Conservation (phyloP, 2,797 vertebrate genomes). For the Falco concolor region DNA sequence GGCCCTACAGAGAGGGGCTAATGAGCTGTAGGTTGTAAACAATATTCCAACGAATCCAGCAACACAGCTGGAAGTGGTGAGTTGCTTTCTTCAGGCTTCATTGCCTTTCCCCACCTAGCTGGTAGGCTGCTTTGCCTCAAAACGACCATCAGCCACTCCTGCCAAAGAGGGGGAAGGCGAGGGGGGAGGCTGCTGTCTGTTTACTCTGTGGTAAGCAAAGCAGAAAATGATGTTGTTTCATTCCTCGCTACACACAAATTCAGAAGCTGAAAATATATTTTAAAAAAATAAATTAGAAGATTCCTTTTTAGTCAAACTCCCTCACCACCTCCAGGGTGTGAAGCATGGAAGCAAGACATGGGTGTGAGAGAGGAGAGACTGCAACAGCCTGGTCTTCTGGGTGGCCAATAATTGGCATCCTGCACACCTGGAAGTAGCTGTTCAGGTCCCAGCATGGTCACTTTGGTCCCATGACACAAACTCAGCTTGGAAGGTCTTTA, state of each 20-base stretch:
- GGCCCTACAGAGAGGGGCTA: neutral
- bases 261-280: neutral
- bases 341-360: neutral
- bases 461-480: neutral
- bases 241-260: conserved; percentile 28
- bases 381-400: neutral
- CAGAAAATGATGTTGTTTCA: conserved; percentile 59
- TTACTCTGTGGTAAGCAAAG: conserved; percentile 56
- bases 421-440: neutral
- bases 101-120: neutral
- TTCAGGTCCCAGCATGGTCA: neutral
- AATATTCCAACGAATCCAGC: neutral
- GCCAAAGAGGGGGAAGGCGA: neutral
- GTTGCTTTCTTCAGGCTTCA: neutral
- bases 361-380: neutral
- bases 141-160: neutral
- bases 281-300: neutral
- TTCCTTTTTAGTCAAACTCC: conserved; percentile 15
- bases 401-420: accelerated
- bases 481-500: neutral
- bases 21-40: conserved; percentile 3
- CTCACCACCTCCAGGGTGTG: neutral
- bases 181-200: neutral
- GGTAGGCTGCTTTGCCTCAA: neutral
- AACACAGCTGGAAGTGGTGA: neutral